phyloP scores from a whole-genome alignment of 2,888 invertebrate genomes.

The Mythimna impura region DNA sequence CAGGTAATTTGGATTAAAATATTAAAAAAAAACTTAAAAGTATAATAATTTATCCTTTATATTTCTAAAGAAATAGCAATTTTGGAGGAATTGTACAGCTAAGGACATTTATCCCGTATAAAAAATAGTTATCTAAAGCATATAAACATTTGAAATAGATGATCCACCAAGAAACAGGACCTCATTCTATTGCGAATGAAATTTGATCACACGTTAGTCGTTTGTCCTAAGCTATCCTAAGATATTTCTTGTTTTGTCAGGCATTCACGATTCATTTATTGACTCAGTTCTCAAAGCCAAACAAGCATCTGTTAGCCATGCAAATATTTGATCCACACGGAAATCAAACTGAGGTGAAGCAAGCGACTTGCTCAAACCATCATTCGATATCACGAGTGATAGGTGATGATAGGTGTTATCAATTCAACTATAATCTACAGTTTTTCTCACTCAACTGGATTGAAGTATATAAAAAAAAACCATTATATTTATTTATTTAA shows the following conservation, averaged over 20 bases:
- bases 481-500: no score
- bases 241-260: background rate
- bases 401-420: background rate
- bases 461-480: background rate
- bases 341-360: slow-evolving; percentile 12
- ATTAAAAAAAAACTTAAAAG: no score
- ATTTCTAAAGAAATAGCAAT: no score
- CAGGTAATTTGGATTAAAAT: no score
- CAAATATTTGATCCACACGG: slow-evolving; percentile 24
- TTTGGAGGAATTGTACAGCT: no score
- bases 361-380: background rate
- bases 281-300: background rate
- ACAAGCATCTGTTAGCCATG: background rate
- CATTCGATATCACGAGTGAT: background rate
- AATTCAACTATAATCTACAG: background rate
- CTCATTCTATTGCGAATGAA: no score
- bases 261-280: background rate
- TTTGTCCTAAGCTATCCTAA: background rate
- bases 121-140: no score
- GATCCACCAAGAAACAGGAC: no score
- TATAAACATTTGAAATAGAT: no score
- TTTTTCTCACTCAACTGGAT: background rate
- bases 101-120: no score
- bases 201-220: no score
- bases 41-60: no score